phyloP scores from a whole-genome alignment of 1,140 invertebrate genomes.

The Cephus cinctus region DNA sequence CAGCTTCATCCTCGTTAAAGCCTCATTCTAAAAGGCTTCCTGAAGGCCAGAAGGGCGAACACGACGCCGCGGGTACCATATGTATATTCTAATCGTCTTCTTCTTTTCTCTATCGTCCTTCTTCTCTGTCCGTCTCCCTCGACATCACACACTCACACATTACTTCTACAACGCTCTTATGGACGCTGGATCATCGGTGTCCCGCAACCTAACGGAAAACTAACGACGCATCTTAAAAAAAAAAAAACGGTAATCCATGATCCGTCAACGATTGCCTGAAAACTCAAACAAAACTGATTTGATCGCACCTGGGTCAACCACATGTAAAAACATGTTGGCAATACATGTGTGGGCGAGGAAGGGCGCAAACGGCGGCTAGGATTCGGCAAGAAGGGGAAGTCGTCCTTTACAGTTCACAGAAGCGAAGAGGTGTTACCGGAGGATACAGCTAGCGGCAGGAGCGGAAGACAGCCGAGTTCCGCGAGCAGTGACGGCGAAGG shows the following conservation, averaged over 20 bases:
- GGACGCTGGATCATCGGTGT: not conserved
- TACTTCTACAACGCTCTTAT: not conserved
- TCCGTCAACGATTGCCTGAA: not conserved
- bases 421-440: constrained; percentile 93
- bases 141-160: constrained; percentile 38
- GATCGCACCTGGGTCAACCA: too few relatives aligned
- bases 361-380: constrained; percentile 93
- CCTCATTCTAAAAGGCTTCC: too few relatives aligned
- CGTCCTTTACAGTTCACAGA: constrained; percentile 92
- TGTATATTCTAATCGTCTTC: constrained; percentile 45
- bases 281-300: too few relatives aligned
- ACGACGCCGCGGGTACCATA: too few relatives aligned
- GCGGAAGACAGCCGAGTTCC: constrained; percentile 80
- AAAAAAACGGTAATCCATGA: not conserved
- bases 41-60: too few relatives aligned
- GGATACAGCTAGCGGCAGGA: constrained; percentile 68
- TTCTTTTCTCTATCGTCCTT: constrained; percentile 48
- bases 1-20: too few relatives aligned
- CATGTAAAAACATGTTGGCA: too few relatives aligned
- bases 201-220: too few relatives aligned
- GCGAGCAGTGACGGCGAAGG: constrained; percentile 91
- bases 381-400: constrained; percentile 91
- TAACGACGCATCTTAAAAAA: not conserved
- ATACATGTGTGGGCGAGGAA: constrained; percentile 60
- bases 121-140: constrained; percentile 43